A percentile compares a stretch with the other conserved stretches of the same genome.
These are phyloP conservation scores for Escarpia spicata DNA, from an alignment of 2,888 invertebrate species.

Conservation along the genomic window DNA sequence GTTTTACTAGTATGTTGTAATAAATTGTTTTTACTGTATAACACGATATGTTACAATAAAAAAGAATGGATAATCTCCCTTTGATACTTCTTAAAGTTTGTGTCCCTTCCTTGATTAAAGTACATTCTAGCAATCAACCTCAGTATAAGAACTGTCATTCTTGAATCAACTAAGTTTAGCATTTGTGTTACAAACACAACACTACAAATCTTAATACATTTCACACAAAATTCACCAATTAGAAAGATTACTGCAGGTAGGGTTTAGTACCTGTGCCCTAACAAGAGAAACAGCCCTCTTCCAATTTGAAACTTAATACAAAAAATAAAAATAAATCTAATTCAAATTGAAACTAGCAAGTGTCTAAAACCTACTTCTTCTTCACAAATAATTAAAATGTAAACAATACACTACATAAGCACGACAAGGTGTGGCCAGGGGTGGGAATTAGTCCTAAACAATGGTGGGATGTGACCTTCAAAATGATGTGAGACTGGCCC, in stretches of 20 bases:
- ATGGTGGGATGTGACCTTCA: too few species aligned
- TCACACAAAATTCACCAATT: not conserved
- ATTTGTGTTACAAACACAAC: not conserved
- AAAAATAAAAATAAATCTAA: not conserved
- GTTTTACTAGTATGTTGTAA: too few species aligned
- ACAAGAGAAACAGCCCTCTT: too few species aligned
- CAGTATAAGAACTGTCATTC: not conserved
- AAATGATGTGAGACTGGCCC: too few species aligned
- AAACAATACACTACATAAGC: too few species aligned
- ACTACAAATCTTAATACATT: not conserved
- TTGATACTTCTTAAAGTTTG: too few species aligned
- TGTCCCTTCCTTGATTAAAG: not conserved
- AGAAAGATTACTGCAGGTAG: not conserved
- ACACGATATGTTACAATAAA: too few species aligned
- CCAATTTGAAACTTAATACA: not conserved
- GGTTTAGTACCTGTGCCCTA: too few species aligned
- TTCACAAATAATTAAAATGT: not conserved
- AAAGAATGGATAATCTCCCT: too few species aligned
- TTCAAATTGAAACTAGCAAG: not conserved
- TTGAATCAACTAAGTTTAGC: not conserved
- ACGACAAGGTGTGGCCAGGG: too few species aligned
- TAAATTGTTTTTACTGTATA: too few species aligned
- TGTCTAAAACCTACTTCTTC: not conserved
- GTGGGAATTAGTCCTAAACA: too few species aligned
- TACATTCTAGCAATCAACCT: not conserved